Conservation (phyloP, 1,140 invertebrate species). For the Calosoma granatense region DNA sequence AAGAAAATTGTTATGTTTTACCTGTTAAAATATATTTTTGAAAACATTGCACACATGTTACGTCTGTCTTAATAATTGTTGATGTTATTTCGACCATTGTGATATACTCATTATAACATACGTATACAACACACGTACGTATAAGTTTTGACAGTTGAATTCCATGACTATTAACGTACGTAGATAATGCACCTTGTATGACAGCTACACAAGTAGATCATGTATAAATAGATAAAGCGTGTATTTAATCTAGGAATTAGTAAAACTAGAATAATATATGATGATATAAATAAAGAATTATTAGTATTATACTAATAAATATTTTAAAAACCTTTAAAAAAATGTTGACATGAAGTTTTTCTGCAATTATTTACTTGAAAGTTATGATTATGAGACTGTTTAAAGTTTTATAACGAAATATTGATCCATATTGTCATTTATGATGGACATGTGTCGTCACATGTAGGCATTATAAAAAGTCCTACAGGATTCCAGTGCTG, state of each 20-base stretch:
- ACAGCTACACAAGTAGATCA: too few relatives aligned
- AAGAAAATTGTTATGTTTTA: background rate
- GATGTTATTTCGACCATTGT: constrained; percentile 2
- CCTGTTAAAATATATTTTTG: constrained; percentile 1
- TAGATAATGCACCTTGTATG: too few relatives aligned
- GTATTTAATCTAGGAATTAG: background rate
- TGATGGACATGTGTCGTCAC: background rate
- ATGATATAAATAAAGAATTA: background rate
- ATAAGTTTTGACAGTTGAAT: too few relatives aligned
- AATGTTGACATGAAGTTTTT: background rate
- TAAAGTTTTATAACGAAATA: background rate
- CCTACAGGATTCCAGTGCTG: background rate
- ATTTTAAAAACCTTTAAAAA: background rate
- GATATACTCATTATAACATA: background rate
- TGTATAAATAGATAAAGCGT: background rate
- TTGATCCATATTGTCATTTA: background rate
- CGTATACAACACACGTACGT: background rate
- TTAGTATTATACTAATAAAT: background rate
- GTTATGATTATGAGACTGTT: background rate
- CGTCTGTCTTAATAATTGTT: background rate
- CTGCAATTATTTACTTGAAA: too few relatives aligned
- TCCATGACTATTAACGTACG: too few relatives aligned
- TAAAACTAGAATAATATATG: background rate
- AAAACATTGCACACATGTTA: background rate
- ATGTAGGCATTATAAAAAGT: background rate